Conservation (phyloP, 2,797 vertebrate genomes). For the Danio aesculapii region DNA sequence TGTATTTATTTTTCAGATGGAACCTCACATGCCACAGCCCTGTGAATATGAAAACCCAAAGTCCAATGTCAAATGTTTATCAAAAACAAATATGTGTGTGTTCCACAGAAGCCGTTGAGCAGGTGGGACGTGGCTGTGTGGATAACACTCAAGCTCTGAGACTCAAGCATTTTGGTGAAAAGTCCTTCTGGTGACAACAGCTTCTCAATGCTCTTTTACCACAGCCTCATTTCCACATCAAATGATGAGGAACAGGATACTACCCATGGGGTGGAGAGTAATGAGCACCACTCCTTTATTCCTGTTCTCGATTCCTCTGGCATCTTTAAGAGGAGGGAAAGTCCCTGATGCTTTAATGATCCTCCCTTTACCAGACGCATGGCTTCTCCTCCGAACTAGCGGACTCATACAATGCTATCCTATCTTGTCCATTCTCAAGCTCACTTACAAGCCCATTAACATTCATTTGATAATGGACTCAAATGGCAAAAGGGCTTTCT, state of each 20-base stretch:
- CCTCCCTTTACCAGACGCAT: conserved; percentile 66
- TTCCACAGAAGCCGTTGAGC: conserved; percentile 20
- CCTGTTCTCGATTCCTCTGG: conserved; percentile 57
- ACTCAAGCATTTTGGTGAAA: conserved; percentile 49
- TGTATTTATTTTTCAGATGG: not conserved
- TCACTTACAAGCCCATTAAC: conserved; percentile 60
- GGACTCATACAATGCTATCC: conserved; percentile 63
- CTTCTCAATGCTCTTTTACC: conserved; percentile 64
- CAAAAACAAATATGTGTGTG: conserved; percentile 46
- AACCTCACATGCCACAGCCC: conserved; percentile 18
- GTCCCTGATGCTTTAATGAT: conserved; percentile 66
- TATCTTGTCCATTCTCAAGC: conserved; percentile 68
- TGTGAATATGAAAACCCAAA: conserved; percentile 12
- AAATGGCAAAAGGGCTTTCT: conserved; percentile 49
- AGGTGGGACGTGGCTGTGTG: conserved; percentile 52
- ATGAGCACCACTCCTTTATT: conserved; percentile 63
- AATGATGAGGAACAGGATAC: conserved; percentile 67
- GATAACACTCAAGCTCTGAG: conserved; percentile 43
- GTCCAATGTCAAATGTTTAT: conserved; percentile 49
- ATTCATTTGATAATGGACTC: conserved; percentile 53
- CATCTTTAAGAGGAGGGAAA: conserved; percentile 60
- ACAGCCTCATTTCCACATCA: conserved; percentile 71
- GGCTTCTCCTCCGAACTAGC: conserved; percentile 52
- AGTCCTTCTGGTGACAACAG: conserved; percentile 58
- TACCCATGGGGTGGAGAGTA: conserved; percentile 64